Conservation (phyloP, 2,888 invertebrate genomes). For the Adineta ricciae region DNA sequence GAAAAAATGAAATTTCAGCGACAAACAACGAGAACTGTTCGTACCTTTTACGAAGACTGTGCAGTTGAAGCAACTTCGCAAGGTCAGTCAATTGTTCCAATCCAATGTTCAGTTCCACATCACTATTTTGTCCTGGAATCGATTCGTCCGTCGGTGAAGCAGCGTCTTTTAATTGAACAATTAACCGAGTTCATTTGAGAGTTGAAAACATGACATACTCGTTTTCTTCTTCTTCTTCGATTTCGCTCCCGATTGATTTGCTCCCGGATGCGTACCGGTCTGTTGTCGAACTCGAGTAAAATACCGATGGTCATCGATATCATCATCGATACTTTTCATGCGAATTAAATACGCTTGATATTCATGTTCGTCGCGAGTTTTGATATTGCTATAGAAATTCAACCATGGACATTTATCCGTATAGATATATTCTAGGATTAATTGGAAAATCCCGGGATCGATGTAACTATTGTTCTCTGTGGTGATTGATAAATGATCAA, state of each 20-base stretch:
- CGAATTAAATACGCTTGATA: conserved; percentile 36
- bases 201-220: conserved; percentile 34
- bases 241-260: conserved; percentile 37
- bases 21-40: not conserved
- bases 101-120: not conserved
- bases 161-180: not conserved
- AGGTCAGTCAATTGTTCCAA: not conserved
- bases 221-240: not conserved
- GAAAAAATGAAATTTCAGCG: not conserved
- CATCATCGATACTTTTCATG: conserved; percentile 35
- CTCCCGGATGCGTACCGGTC: too few species aligned
- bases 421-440: conserved; percentile 64
- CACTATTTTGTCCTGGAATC: not conserved
- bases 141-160: not conserved
- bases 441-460: conserved; percentile 61
- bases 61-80: not conserved
- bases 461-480: conserved; percentile 54
- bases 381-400: conserved; percentile 48
- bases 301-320: conserved; percentile 33
- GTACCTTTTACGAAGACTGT: not conserved
- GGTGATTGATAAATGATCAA: conserved; percentile 40
- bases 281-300: not conserved
- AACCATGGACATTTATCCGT: conserved; percentile 60
- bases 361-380: conserved; percentile 27
- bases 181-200: not conserved